Evolutionary conservation across 2,113 vertebrate species (phyloP).

Genomic region (Thymallus thymallus): DNA sequence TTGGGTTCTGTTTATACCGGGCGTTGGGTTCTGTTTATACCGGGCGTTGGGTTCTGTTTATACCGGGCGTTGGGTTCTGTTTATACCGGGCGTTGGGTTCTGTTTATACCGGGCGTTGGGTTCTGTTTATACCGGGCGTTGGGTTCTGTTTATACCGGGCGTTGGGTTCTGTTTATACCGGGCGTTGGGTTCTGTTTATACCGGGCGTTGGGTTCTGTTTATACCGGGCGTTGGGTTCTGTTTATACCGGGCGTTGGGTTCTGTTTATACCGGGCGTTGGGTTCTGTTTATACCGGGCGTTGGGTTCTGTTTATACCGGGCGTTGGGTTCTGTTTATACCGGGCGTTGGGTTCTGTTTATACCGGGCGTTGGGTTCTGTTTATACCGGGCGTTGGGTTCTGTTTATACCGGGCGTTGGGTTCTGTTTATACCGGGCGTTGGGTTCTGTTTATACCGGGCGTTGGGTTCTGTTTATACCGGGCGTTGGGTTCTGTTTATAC

Average conservation of each 20-base stretch:
- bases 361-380: not conserved
- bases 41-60: not conserved
- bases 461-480: not conserved
- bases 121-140: slow-evolving; percentile 1
- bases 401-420: slow-evolving; percentile 3
- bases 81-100: slow-evolving; percentile 1
- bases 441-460: slow-evolving; percentile 3
- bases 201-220: not conserved
- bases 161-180: slow-evolving; percentile 2
- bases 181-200: slow-evolving; percentile 2
- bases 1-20: not conserved
- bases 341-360: slow-evolving; percentile 4
- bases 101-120: slow-evolving; percentile 2
- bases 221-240: not conserved
- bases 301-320: slow-evolving; percentile 2
- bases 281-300: not conserved
- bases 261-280: slow-evolving; percentile 2
- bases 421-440: not conserved
- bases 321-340: slow-evolving; percentile 1
- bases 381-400: slow-evolving; percentile 4
- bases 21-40: slow-evolving; percentile 3
- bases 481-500: slow-evolving; percentile 3
- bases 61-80: not conserved
- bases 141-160: not conserved
- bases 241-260: slow-evolving; percentile 1